These are phyloP conservation scores for Drosophila gaucha DNA, from an alignment of 2,888 invertebrate species.

Conservation along the genomic window DNA sequence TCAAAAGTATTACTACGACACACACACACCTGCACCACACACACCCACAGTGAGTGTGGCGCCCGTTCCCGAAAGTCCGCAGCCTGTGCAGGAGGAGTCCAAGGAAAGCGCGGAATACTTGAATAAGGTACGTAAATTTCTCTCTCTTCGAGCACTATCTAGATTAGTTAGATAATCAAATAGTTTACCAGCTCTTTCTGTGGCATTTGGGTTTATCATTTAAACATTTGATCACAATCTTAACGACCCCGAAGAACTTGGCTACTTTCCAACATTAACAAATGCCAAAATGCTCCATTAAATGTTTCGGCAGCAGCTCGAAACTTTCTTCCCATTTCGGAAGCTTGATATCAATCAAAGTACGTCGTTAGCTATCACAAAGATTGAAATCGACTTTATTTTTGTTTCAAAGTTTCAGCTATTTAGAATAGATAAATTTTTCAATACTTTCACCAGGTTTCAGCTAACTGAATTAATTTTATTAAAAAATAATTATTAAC, in stretches of 20 bases:
- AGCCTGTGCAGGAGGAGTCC: slow-evolving; percentile 56
- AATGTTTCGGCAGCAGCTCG: slow-evolving; percentile 12
- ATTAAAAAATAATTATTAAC: too few relatives aligned
- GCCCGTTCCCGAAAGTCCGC: slow-evolving; percentile 24
- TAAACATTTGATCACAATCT: slow-evolving; percentile 15
- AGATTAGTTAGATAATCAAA: slow-evolving; percentile 10
- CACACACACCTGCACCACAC: slow-evolving; percentile 45
- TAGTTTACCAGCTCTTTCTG: slow-evolving; percentile 33
- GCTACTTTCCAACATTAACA: slow-evolving; percentile 39
- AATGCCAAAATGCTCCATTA: slow-evolving; percentile 23
- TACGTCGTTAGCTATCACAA: slow-evolving; percentile 5
- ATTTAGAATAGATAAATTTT: slow-evolving; percentile 27
- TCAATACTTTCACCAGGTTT: slow-evolving; percentile 38
- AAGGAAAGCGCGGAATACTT: slow-evolving; percentile 74
- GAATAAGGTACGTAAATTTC: slow-evolving; percentile 63
- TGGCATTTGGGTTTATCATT: slow-evolving; percentile 23
- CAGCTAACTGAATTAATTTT: neutral
- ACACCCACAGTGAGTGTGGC: slow-evolving; percentile 28
- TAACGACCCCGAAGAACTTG: slow-evolving; percentile 21
- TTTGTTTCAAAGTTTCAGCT: slow-evolving; percentile 12
- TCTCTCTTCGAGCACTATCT: neutral
- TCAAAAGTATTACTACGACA: slow-evolving; percentile 58
- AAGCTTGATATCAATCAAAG: slow-evolving; percentile 11
- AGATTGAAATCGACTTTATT: slow-evolving; percentile 43
- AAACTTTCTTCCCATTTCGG: slow-evolving; percentile 35